Evolutionary conservation across 2,888 invertebrate genomes (phyloP), one percentile per base, ranked within the genome.

Genomic region (Tachina fera): DNA sequence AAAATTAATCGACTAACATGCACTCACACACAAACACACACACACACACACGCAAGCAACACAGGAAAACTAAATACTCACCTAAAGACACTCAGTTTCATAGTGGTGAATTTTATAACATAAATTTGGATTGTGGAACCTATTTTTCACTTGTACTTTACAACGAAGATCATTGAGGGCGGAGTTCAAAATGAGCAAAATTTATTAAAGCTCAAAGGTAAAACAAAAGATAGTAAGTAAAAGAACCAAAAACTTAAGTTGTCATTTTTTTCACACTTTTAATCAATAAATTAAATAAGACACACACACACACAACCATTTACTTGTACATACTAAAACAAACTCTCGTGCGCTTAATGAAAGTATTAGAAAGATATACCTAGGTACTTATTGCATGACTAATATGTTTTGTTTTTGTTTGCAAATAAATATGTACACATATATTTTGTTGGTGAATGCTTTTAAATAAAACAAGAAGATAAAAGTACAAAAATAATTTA

Each of bases 211-310:
- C 68, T 77, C 43, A 60, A 61, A 70, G 5, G 6, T 19, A 68
- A 45, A 65, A 43, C 1, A 65, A 76, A 58, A 60, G 41, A 49
- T 22, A 65, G 4, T 14, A 65, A 51, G 16, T n/a, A 61, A 53
- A 43, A 72, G 11, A 22, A 31, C n/a, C 19, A 51, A 63, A 63
- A 75, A 63, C 43, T 71, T 43, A 51, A 71, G 61, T 77, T 83
- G 76, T 83, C 76, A 83, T 53, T 83, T 82, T 82, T 83, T 77
- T 77, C 82, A 77, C 82, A 81, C 81, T 68, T 61, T 74, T 72
- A 74, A 74, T 74, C 58, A 74, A 80, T 67, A 72, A 81, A 68
- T 68, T 60, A 79, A 60, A 51, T 58, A 74, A 74, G 13, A 11
- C 58, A 49, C 22, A 60, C 51, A 81, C 43, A 58, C 41, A 67